phyloP scores from a whole-genome alignment of 1,140 invertebrate species.

The Carposina sasakii region DNA sequence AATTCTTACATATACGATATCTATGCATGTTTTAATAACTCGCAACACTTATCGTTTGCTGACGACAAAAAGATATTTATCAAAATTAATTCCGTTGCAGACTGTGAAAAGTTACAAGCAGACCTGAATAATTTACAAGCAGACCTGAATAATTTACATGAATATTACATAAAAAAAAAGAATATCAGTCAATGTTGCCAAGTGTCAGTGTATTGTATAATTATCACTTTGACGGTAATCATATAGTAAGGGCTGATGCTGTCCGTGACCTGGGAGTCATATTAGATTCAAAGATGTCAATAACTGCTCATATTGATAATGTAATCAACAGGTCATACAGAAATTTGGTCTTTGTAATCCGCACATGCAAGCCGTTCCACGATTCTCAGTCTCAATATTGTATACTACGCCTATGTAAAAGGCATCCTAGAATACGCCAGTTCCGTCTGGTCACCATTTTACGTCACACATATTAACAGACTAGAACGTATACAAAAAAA shows the following conservation, averaged over 20 bases:
- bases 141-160: background rate
- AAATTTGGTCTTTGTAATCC: background rate
- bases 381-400: background rate
- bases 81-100: background rate
- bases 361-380: background rate
- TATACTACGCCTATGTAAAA: background rate
- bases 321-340: background rate
- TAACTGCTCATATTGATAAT: background rate
- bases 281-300: conserved; percentile 4
- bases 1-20: background rate
- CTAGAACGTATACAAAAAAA: conserved; percentile 8
- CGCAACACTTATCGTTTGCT: background rate
- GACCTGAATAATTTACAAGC: no score
- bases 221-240: conserved; percentile 8
- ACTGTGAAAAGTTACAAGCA: conserved; percentile 1
- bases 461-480: background rate
- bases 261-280: conserved; percentile 9
- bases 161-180: background rate
- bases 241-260: background rate
- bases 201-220: conserved; percentile 2
- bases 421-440: conserved; percentile 1
- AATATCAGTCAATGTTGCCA: background rate
- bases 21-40: background rate
- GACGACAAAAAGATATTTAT: background rate
- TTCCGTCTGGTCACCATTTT: conserved; percentile 1